These are phyloP conservation scores for Hippocampus barbouri DNA, from an alignment of 2,113 vertebrate genomes.

Conservation along the genomic window DNA sequence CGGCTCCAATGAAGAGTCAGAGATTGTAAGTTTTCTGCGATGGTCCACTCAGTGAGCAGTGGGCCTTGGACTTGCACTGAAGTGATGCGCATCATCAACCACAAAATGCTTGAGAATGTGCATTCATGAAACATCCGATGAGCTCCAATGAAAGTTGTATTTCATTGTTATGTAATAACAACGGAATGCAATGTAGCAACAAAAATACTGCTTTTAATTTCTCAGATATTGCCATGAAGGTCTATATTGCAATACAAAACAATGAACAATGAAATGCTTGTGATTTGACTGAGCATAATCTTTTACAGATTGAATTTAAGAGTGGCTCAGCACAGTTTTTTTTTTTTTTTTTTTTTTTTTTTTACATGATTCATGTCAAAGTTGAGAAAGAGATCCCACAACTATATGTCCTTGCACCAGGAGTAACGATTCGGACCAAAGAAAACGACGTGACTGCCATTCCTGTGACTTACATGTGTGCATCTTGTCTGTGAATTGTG, in stretches of 20 bases:
- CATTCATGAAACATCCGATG: background rate
- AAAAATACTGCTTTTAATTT: background rate
- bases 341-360: background rate
- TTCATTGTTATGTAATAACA: background rate
- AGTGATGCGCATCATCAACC: background rate
- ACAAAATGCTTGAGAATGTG: background rate
- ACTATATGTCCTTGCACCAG: slow-evolving; percentile 12
- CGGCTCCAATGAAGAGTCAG: background rate
- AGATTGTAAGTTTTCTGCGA: background rate
- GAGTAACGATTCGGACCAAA: slow-evolving; percentile 31
- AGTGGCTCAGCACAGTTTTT: background rate
- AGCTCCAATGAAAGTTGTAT: background rate
- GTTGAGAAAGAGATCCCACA: slow-evolving; percentile 19
- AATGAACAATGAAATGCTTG: background rate
- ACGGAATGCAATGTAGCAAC: background rate
- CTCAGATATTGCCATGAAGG: background rate
- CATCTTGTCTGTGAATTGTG: slow-evolving; percentile 9
- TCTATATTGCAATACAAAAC: background rate
- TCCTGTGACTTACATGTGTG: slow-evolving; percentile 42
- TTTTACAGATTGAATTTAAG: background rate
- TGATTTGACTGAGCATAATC: background rate
- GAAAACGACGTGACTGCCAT: slow-evolving; percentile 28
- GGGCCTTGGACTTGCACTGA: background rate
- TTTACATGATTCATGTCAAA: background rate
- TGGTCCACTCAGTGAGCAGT: background rate